Base-by-base conservation (phyloP, 2,113 vertebrate genomes). In the Lonchura striata region DNA sequence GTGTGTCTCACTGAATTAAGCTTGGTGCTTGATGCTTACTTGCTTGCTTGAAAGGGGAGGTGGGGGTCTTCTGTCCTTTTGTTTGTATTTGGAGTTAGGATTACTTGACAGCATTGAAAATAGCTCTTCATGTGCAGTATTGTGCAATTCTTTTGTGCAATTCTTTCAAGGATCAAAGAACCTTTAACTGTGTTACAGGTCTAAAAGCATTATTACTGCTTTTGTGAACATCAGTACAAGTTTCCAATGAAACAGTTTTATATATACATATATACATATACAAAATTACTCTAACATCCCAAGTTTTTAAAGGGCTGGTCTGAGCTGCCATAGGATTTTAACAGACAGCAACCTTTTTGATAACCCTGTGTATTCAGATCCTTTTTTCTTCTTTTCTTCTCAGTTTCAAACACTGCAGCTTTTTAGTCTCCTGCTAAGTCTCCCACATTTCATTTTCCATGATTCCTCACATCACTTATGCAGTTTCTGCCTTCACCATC, bases 91-190 rank as follows among this genome's bases (percentile, higher is more conserved):
- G 31, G 7, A 37, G 52, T 57, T 57, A 41, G 20, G 8, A 46
- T 82, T 81, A 27, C 13, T 69, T 17, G 37, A 15, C 0, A 1
- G 14, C 0, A 0, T 80, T 92, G 49, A 72, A 86, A 83, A 83
- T 28, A 33, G 11, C 35, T 37, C 24, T 56, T 30, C 18, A 3
- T 14, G 11, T 0, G 2, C 3, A 0, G 0, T 6, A 80, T n/a
- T 81, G 19, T n/a, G 2, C 6, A 60, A 54, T 30, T 21, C 3
- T 66, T 69, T 35, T 39, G 7, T 33, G 27, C 28, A 7, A 7
- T 35, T 15, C 57, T 78, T 82, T 60, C 20, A 33, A 53, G 33
- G 54, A 78, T 42, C 9, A 59, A 85, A 61, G 1, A 0, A 1
- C 21, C 13, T 87, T 70, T 22, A 46, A 9, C 10, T 24, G 9